Percentiles rank a stretch among this genome's conserved stretches.
These are phyloP conservation scores for Tursiops truncatus DNA, from an alignment of 2,113 vertebrate genomes.

Conservation along the genomic window DNA sequence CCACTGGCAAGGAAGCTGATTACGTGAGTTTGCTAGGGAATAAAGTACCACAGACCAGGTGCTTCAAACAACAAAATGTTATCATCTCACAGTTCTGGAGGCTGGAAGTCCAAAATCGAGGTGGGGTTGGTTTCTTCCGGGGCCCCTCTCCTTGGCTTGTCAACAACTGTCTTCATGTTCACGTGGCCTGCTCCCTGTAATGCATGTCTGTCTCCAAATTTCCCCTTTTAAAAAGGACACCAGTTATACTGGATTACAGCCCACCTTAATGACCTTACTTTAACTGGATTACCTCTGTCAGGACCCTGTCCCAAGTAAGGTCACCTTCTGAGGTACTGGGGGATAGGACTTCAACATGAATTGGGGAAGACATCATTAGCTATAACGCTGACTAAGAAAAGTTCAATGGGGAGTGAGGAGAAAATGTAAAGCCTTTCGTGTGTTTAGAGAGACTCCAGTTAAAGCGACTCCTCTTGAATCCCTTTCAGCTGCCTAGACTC, in stretches of 20 bases:
- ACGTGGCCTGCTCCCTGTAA: background rate
- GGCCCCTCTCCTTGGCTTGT: background rate
- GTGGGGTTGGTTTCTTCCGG: background rate
- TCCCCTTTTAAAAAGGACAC: background rate
- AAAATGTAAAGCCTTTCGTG: background rate
- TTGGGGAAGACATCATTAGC: background rate
- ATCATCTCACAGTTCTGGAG: background rate
- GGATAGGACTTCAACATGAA: background rate
- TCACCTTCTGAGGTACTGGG: background rate
- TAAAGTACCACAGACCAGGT: background rate
- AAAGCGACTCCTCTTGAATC: background rate
- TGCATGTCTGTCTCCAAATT: background rate
- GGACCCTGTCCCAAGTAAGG: background rate
- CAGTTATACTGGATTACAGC: background rate
- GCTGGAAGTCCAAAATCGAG: background rate
- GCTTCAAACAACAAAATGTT: background rate
- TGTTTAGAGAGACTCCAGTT: background rate
- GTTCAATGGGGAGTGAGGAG: rapidly evolving
- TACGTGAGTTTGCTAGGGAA: rapidly evolving
- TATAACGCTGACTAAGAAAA: background rate
- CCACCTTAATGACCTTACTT: background rate
- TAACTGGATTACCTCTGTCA: background rate
- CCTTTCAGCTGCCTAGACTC: background rate
- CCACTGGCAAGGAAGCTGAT: background rate
- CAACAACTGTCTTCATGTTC: background rate